Percentiles rank a stretch among this genome's conserved stretches.
phyloP scores from a whole-genome alignment of 1,140 invertebrate species.

The Pachypsylla venusta region DNA sequence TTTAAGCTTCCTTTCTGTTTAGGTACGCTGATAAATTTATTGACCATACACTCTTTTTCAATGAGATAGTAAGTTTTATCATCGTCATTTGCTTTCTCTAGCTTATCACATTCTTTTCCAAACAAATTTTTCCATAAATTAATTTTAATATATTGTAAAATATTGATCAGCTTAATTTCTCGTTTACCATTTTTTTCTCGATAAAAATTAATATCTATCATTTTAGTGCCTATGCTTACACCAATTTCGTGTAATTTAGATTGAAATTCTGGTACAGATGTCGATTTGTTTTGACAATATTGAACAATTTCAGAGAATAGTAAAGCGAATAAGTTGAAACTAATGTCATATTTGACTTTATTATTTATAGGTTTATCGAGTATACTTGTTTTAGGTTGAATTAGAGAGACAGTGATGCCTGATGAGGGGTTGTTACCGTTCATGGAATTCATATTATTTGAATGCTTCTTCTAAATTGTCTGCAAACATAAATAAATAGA shows the following conservation, averaged over 20 bases:
- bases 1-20: slow-evolving; percentile 95
- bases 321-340: slow-evolving; percentile 83
- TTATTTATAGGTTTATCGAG: slow-evolving; percentile 77
- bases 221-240: slow-evolving; percentile 80
- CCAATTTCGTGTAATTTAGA: slow-evolving; percentile 84
- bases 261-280: slow-evolving; percentile 88
- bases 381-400: slow-evolving; percentile 58
- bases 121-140: slow-evolving; percentile 96
- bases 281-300: slow-evolving; percentile 91
- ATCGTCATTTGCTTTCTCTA: slow-evolving; percentile 97
- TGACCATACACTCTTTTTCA: slow-evolving; percentile 93
- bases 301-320: slow-evolving; percentile 96
- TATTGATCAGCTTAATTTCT: slow-evolving; percentile 89
- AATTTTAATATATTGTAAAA: slow-evolving; percentile 89
- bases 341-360: slow-evolving; percentile 81
- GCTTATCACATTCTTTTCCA: slow-evolving; percentile 94
- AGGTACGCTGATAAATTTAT: slow-evolving; percentile 93
- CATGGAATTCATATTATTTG: too few relatives aligned
- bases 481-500: too few relatives aligned
- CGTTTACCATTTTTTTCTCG: slow-evolving; percentile 86
- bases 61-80: slow-evolving; percentile 96
- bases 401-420: slow-evolving; percentile 17
- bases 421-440: not conserved
- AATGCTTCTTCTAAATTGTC: too few relatives aligned
- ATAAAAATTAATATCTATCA: slow-evolving; percentile 86